Evolutionary conservation across 2,797 vertebrate species (phyloP).

Genomic region (Limosa lapponica): DNA sequence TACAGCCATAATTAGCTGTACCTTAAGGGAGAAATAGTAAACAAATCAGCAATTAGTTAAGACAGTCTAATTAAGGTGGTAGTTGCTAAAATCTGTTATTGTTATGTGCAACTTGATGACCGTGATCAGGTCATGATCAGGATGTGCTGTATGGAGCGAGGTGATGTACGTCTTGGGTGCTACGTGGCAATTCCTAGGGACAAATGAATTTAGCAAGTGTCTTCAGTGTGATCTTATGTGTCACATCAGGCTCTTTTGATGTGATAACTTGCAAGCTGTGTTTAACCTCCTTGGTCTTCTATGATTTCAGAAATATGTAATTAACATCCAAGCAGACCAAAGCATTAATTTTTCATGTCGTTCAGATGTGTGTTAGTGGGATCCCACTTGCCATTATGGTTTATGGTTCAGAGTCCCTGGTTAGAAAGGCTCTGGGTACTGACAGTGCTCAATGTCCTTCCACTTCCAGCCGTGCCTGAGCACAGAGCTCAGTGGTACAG

Average conservation of each 20-base stretch:
- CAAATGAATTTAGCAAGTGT: background rate
- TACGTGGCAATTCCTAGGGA: background rate
- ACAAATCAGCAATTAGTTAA: background rate
- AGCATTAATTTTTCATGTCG: background rate
- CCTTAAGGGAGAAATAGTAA: background rate
- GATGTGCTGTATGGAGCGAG: fast-evolving
- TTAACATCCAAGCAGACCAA: background rate
- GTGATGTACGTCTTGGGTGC: background rate
- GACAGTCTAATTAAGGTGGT: background rate
- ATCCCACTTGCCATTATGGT: background rate
- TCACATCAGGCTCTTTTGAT: background rate
- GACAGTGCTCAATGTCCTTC: background rate
- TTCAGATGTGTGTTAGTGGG: background rate
- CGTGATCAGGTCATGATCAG: background rate
- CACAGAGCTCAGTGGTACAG: background rate
- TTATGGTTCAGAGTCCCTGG: background rate
- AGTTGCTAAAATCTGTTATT: background rate
- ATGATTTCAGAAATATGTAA: background rate
- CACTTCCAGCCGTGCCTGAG: background rate
- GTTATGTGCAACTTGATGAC: background rate
- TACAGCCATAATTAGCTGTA: background rate
- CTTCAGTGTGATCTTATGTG: background rate
- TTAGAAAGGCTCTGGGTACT: background rate
- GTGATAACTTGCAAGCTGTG: background rate
- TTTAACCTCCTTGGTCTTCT: background rate